Evolutionary conservation across 2,888 invertebrate species (phyloP), one percentile per base, ranked within the genome.

Genomic region (Tupiocoris notatus): DNA sequence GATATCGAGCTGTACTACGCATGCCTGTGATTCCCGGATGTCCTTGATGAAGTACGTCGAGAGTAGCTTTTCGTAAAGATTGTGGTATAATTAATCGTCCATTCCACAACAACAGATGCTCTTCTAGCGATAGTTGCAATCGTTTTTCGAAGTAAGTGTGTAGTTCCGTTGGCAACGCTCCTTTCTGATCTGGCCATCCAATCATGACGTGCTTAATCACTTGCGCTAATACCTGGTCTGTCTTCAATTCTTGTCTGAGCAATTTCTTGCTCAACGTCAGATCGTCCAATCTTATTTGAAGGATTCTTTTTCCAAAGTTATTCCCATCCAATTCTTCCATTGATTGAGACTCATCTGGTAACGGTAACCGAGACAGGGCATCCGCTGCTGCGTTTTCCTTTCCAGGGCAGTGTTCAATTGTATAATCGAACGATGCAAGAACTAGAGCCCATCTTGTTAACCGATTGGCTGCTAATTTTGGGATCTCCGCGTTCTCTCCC

Each of bases 11-110:
- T 54, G 24, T 20, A 9, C 20, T 20, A 6, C 21, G n/a, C 64
- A 64, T 64, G n/a, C 64, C 64, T 9, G 78, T 79, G 7, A 81
- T 78, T 0, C 80, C 80, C 7, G 79, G 68, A 59, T 81, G 80
- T 0, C 70, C 75, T 12, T 74, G 39, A 23, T 78, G 77, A 17
- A 77, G 25, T 12, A 63, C 62, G 17, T 62, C 25, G 18, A 78
- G 23, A 16, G 77, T 59, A 0, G 12, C n/a, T 18, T 21, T 2
- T 7, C 61, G 39, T 12, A 71, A 17, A n/a, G 22, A n/a, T 3
- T n/a, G 12, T 1, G 76, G 76, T n/a, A 78, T 39, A n/a, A 79
- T 56, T 7, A 79, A 25, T 18, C 77, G 16, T 20, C 66, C 66
- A 0, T 64, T 66, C 75, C 74, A 61, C 6, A 77, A 39, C 16